phyloP scores from a whole-genome alignment of 2,113 vertebrate genomes.

The Microcebus jonahi region DNA sequence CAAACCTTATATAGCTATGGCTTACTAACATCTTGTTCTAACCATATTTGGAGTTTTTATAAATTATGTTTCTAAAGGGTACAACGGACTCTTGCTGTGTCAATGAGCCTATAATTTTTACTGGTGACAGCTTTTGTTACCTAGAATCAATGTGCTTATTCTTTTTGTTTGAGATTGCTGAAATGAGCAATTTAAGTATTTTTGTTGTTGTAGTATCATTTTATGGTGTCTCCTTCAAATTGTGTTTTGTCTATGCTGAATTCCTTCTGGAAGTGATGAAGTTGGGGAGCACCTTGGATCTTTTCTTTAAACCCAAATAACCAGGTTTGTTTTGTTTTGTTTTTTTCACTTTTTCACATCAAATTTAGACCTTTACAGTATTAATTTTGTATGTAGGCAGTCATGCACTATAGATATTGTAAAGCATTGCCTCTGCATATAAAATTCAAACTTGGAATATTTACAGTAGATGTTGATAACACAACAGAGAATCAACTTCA shows the following conservation, averaged over 20 bases:
- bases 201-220: not conserved
- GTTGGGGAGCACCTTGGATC: not conserved
- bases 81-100: not conserved
- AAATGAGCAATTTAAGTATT: conserved; percentile 1
- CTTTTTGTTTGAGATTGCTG: not conserved
- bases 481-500: conserved; percentile 24
- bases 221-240: conserved; percentile 7
- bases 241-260: not conserved
- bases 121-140: not conserved
- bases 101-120: conserved; percentile 17
- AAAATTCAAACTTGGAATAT: conserved; percentile 23
- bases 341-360: not conserved
- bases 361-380: not conserved
- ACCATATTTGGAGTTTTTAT: conserved; percentile 39
- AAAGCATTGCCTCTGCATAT: not conserved
- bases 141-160: not conserved
- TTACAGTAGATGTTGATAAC: not conserved
- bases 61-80: conserved; percentile 39
- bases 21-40: not conserved
- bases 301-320: conserved; percentile 37
- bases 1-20: not conserved
- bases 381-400: conserved; percentile 10
- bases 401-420: not conserved
- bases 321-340: not conserved
- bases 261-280: conserved; percentile 32